Evolutionary conservation across 1,140 invertebrate genomes (phyloP).

Genomic region (Periplaneta americana): DNA sequence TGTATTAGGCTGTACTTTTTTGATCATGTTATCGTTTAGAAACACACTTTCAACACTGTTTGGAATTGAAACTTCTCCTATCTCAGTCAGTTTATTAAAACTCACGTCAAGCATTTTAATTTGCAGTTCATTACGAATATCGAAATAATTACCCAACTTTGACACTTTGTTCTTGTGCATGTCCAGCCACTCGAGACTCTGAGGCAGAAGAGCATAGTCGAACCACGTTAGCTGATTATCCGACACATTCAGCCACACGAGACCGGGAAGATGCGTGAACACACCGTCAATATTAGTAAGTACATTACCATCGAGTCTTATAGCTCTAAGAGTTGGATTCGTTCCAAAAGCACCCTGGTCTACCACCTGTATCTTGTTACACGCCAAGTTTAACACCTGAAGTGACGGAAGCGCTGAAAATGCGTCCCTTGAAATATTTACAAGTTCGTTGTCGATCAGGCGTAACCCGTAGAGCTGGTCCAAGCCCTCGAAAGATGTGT

Average conservation of each 20-base stretch:
- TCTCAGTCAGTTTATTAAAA: slow-evolving; percentile 61
- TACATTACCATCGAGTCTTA: slow-evolving; percentile 61
- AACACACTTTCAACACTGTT: slow-evolving; percentile 66
- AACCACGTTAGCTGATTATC: slow-evolving; percentile 60
- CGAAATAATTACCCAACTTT: slow-evolving; percentile 65
- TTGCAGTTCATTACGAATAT: slow-evolving; percentile 49
- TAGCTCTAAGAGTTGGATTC: slow-evolving; percentile 55
- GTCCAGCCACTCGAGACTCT: slow-evolving; percentile 63
- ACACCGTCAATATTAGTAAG: slow-evolving; percentile 59
- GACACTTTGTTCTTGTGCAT: slow-evolving; percentile 60
- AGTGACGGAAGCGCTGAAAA: slow-evolving; percentile 58
- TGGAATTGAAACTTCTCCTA: slow-evolving; percentile 62
- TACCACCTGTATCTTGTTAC: slow-evolving; percentile 59
- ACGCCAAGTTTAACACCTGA: slow-evolving; percentile 61
- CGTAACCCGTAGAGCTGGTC: slow-evolving; percentile 53
- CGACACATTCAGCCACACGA: slow-evolving; percentile 67
- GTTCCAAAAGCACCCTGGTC: slow-evolving; percentile 56
- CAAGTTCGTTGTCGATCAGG: slow-evolving; percentile 60
- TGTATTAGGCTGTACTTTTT: slow-evolving; percentile 60
- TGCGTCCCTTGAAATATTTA: slow-evolving; percentile 56
- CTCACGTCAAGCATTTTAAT: slow-evolving; percentile 72
- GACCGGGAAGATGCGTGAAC: slow-evolving; percentile 54
- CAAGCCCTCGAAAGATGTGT: slow-evolving; percentile 55
- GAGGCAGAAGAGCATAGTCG: slow-evolving; percentile 59
- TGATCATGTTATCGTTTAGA: slow-evolving; percentile 70